phyloP scores from a whole-genome alignment of 2,888 invertebrate genomes.

The Imbricaverruca yamaguchii region DNA sequence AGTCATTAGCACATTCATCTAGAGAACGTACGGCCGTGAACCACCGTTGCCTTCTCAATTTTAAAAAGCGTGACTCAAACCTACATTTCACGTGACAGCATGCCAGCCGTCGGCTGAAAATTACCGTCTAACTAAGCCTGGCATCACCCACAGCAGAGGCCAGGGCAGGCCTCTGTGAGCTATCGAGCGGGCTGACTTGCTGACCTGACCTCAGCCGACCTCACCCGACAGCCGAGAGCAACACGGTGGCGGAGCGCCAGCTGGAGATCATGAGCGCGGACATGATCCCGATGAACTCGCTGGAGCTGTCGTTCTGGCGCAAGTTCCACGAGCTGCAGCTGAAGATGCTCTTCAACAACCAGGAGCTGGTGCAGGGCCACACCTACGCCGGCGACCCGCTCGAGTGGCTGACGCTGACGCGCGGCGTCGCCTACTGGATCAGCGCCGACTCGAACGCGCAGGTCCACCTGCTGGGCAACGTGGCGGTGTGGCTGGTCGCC shows the following conservation, averaged over 20 bases:
- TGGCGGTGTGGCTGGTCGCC: slow-evolving; percentile 78
- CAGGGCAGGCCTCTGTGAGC: too few species aligned
- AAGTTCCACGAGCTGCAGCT: slow-evolving; percentile 82
- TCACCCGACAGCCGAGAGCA: slow-evolving; percentile 59
- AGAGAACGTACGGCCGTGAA: too few species aligned
- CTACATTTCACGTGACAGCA: too few species aligned
- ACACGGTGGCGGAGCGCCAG: slow-evolving; percentile 66
- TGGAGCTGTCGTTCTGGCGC: slow-evolving; percentile 76
- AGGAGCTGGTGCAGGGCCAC: slow-evolving; percentile 58
- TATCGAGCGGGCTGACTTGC: too few species aligned
- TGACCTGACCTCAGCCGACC: too few species aligned
- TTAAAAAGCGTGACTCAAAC: too few species aligned
- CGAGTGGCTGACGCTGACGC: slow-evolving; percentile 82
- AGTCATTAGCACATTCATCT: too few species aligned
- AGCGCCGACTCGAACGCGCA: slow-evolving; percentile 79
- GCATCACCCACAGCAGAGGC: too few species aligned
- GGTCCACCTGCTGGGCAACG: slow-evolving; percentile 87
- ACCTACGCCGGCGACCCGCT: slow-evolving; percentile 87
- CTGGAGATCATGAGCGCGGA: slow-evolving; percentile 78
- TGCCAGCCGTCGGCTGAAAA: too few species aligned
- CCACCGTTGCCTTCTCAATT: too few species aligned
- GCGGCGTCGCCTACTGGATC: slow-evolving; percentile 94
- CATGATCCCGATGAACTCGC: slow-evolving; percentile 82
- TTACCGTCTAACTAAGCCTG: too few species aligned
- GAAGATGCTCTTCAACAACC: slow-evolving; percentile 50